These are phyloP conservation scores for Corvus cornix DNA, from an alignment of 2,113 vertebrate genomes.

Conservation along the genomic window DNA sequence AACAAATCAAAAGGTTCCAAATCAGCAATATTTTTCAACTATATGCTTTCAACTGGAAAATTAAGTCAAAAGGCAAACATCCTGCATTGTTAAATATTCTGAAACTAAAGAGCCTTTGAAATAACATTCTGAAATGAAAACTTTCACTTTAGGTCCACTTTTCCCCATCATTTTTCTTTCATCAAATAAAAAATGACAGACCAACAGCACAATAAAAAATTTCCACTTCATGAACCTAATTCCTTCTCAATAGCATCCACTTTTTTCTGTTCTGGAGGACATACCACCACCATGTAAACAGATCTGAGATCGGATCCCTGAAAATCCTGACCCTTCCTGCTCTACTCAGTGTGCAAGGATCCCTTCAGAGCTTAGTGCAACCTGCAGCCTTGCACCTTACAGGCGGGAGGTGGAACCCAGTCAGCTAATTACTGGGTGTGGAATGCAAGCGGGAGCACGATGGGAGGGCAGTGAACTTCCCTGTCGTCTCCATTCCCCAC, in stretches of 20 bases:
- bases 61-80: background rate
- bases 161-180: background rate
- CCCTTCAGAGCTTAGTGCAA: background rate
- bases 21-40: background rate
- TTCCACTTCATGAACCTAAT: background rate
- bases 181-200: background rate
- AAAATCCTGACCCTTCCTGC: background rate
- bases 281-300: background rate
- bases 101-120: background rate
- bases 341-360: rapidly evolving
- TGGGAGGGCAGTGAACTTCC: background rate
- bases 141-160: background rate
- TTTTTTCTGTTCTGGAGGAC: background rate
- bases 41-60: background rate
- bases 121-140: background rate
- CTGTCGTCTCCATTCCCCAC: background rate
- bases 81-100: background rate
- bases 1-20: background rate
- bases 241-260: background rate
- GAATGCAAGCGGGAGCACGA: background rate
- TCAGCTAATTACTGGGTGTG: background rate
- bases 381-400: background rate
- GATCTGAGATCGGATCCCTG: background rate
- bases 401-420: background rate
- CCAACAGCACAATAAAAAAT: background rate